A percentile compares a stretch with the other conserved stretches of the same genome.
These are phyloP conservation scores for Agelastica alni DNA, from an alignment of 2,888 invertebrate species.

Conservation along the genomic window DNA sequence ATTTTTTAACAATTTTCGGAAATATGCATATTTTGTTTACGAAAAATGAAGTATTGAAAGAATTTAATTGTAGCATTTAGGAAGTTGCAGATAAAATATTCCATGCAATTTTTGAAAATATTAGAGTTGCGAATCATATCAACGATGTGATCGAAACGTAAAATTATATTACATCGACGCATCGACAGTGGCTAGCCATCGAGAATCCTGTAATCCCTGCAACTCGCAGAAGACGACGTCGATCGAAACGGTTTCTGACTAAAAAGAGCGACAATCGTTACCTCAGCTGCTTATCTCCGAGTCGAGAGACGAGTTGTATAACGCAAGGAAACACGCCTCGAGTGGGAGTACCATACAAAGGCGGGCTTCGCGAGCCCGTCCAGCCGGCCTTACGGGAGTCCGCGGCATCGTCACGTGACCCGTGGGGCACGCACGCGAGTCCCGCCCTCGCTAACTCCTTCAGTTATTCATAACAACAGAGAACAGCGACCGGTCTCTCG, in stretches of 20 bases:
- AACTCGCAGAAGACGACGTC: constrained; percentile 3
- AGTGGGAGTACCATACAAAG: constrained; percentile 51
- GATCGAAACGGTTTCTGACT: constrained; percentile 9
- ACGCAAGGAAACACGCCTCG: constrained; percentile 41
- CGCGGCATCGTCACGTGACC: constrained; percentile 57
- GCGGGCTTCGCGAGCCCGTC: constrained; percentile 35
- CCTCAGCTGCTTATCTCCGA: constrained; percentile 22
- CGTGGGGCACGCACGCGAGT: constrained; percentile 57
- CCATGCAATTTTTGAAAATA: too few species aligned
- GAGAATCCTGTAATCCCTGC: background rate
- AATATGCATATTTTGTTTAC: too few species aligned
- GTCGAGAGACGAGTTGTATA: constrained; percentile 3
- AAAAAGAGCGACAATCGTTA: constrained; percentile 25
- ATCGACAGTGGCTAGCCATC: background rate
- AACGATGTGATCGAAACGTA: too few species aligned
- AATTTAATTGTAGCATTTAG: too few species aligned
- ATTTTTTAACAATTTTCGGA: too few species aligned
- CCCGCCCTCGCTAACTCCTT: constrained; percentile 57
- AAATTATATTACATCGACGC: too few species aligned
- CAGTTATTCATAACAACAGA: constrained; percentile 37
- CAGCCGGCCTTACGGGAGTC: constrained; percentile 40
- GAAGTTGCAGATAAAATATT: too few species aligned
- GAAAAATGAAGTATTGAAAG: too few species aligned
- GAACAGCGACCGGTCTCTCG: constrained; percentile 23
- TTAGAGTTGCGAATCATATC: too few species aligned